Evolutionary conservation across 2,113 vertebrate genomes (phyloP).

Genomic region (Bucco capensis): DNA sequence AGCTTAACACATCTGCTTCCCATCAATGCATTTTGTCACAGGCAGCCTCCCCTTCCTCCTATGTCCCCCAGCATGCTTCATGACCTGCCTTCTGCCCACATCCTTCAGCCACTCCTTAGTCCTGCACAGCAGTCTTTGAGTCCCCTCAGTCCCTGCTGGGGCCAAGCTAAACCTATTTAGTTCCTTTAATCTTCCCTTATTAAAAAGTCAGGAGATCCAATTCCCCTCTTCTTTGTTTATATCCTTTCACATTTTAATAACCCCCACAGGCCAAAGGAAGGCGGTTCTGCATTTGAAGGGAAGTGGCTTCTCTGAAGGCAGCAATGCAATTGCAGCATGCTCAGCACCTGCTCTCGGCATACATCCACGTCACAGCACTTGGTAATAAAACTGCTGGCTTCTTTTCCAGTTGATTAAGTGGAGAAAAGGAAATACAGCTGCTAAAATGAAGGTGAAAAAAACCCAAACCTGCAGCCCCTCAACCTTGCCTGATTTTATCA

Average conservation of each 20-base stretch:
- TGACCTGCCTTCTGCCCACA: not conserved
- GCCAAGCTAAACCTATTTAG: not conserved
- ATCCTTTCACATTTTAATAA: not conserved
- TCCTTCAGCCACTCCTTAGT: not conserved
- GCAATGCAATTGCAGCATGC: not conserved
- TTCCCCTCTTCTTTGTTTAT: not conserved
- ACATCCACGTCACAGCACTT: not conserved
- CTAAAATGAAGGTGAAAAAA: not conserved
- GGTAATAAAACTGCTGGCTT: not conserved
- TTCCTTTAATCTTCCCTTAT: not conserved
- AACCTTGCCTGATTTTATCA: not conserved
- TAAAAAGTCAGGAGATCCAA: not conserved
- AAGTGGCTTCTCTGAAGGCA: not conserved
- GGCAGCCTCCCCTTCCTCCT: not conserved
- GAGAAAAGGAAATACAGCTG: not conserved
- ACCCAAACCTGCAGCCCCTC: not conserved
- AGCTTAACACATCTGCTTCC: not conserved
- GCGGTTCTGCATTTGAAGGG: not conserved
- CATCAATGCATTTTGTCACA: accelerated
- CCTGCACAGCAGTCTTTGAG: not conserved
- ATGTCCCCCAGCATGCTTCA: not conserved
- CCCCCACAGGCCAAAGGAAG: not conserved
- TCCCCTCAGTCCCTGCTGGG: not conserved
- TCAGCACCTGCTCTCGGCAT: not conserved
- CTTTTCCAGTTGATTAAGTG: not conserved